Conservation (phyloP, 2,113 vertebrate genomes). For the human (Homo sapiens) region DNA sequence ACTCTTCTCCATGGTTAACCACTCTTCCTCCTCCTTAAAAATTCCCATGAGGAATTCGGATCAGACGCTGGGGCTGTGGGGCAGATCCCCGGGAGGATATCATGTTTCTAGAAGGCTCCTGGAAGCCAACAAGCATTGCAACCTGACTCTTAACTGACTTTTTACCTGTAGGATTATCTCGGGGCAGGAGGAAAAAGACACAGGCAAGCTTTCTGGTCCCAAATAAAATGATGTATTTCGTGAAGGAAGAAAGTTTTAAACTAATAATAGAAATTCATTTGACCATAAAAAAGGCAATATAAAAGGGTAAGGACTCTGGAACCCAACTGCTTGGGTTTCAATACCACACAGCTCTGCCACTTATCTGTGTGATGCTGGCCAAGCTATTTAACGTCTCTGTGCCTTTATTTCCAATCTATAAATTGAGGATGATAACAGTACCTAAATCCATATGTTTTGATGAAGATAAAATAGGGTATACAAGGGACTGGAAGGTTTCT, state of each 20-base stretch:
- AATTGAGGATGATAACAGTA: background rate
- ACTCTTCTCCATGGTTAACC: background rate
- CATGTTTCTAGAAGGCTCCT: constrained; percentile 56
- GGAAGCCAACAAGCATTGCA: constrained; percentile 37
- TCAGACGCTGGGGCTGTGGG: background rate
- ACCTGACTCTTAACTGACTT: constrained; percentile 17
- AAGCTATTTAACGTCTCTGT: background rate
- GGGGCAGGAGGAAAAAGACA: background rate
- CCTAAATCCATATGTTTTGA: background rate
- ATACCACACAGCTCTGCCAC: background rate
- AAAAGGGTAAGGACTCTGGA: background rate
- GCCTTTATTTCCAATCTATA: background rate
- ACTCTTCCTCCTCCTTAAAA: background rate
- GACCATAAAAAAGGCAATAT: background rate
- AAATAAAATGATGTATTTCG: background rate
- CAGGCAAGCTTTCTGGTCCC: background rate
- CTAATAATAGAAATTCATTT: background rate
- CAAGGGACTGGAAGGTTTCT: background rate
- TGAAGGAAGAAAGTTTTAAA: background rate
- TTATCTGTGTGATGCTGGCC: background rate
- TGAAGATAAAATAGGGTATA: background rate
- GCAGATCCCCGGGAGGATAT: background rate
- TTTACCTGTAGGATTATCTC: constrained; percentile 38
- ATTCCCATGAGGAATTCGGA: constrained; percentile 25
- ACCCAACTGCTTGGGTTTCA: background rate